These are phyloP conservation scores for Pelochelys cantorii DNA, from an alignment of 2,797 vertebrate genomes.

Conservation along the genomic window DNA sequence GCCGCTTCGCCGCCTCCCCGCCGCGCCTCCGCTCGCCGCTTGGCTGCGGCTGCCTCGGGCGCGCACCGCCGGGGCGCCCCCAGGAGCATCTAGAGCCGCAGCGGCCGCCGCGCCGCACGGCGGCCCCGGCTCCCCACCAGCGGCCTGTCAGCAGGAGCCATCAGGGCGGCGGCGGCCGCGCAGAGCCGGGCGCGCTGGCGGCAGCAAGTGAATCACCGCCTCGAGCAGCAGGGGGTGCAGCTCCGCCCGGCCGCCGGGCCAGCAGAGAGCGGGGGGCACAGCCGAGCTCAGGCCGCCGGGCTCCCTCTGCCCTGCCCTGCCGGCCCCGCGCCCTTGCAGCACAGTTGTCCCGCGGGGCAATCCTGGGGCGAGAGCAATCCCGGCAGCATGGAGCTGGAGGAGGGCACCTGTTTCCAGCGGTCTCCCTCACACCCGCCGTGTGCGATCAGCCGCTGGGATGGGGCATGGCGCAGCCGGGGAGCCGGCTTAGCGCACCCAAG, in stretches of 20 bases:
- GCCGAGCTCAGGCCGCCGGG: not conserved
- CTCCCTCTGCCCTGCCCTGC: not conserved
- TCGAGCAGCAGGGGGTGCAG: not conserved
- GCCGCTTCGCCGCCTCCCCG: slow-evolving; percentile 60
- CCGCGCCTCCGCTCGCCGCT: slow-evolving; percentile 61
- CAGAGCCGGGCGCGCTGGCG: not conserved
- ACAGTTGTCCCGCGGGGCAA: slow-evolving; percentile 29
- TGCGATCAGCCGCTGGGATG: not conserved
- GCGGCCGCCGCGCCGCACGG: slow-evolving; percentile 24
- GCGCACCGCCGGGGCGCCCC: slow-evolving; percentile 77
- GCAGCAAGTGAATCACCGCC: not conserved
- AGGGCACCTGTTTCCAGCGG: slow-evolving; percentile 8
- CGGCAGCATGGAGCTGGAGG: not conserved
- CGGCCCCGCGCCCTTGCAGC: not conserved
- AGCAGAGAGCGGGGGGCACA: not conserved
- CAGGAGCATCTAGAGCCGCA: slow-evolving; percentile 74
- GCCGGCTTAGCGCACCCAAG: not conserved
- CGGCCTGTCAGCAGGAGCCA: slow-evolving; percentile 43
- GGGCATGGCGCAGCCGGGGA: not conserved
- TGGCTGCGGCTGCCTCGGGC: slow-evolving; percentile 71
- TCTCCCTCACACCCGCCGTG: not conserved
- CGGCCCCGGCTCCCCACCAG: slow-evolving; percentile 39
- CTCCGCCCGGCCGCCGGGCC: not conserved
- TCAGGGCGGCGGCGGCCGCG: slow-evolving; percentile 8
- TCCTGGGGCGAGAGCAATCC: not conserved